phyloP scores from a whole-genome alignment of 2,113 vertebrate species.

The Myotis lucifugus region DNA sequence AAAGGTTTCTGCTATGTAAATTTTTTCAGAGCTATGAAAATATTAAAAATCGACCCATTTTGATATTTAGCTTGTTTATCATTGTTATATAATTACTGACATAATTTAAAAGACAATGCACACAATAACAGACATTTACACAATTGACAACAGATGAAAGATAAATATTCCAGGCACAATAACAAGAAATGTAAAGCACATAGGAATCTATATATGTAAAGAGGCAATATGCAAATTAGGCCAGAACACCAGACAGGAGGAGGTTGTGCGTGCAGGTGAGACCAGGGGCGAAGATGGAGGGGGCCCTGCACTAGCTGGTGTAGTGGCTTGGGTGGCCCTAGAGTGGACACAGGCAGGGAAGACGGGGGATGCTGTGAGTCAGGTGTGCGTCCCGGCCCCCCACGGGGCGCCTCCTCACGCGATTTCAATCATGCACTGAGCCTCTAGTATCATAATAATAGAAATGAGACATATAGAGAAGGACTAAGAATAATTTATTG shows the following conservation, averaged over 20 bases:
- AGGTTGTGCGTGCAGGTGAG: no score
- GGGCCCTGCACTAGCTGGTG: no score
- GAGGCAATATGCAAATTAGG: no score
- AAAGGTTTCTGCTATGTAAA: neutral
- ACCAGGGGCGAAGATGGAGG: no score
- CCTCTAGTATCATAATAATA: neutral
- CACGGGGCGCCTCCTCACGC: fast-evolving
- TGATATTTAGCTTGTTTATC: neutral
- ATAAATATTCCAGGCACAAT: neutral
- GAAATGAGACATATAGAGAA: neutral
- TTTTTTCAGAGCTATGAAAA: neutral
- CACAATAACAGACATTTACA: neutral
- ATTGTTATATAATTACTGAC: neutral
- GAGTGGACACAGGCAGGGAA: no score
- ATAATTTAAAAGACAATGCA: neutral
- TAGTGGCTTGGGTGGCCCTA: no score
- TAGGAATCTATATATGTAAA: neutral
- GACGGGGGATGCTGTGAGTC: no score
- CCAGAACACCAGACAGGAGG: no score
- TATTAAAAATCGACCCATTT: neutral
- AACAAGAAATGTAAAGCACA: neutral
- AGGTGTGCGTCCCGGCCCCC: no score
- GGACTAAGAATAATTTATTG: neutral
- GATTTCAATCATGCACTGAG: no score
- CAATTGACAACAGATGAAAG: neutral